phyloP scores from a whole-genome alignment of 2,888 invertebrate genomes.

The Bimastos eiseni region DNA sequence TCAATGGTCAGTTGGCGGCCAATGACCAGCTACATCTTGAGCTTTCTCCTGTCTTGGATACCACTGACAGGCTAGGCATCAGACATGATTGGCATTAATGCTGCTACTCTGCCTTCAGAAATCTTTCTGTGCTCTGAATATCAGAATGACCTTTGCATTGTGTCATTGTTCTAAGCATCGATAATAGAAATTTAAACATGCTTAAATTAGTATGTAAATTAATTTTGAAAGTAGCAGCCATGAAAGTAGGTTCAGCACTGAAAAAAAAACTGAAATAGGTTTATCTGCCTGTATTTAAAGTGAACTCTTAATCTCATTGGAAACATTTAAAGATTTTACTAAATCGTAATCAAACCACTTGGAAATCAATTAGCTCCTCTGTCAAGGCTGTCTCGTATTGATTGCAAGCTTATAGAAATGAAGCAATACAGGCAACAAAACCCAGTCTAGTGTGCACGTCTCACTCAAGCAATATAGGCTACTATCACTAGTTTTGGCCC shows the following conservation, averaged over 20 bases:
- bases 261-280: not conserved
- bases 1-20: not conserved
- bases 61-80: not conserved
- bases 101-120: not conserved
- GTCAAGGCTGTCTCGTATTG: not conserved
- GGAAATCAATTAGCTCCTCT: not conserved
- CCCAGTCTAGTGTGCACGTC: too few relatives aligned
- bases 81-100: not conserved
- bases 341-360: not conserved
- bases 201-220: not conserved
- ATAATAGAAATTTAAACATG: not conserved
- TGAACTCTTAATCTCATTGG: not conserved
- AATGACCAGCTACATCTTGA: slow-evolving; percentile 16
- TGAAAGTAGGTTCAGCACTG: not conserved
- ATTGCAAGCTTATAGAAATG: too few relatives aligned
- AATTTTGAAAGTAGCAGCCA: not conserved
- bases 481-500: too few relatives aligned
- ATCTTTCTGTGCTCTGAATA: not conserved
- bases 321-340: not conserved
- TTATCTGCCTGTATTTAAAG: not conserved
- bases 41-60: not conserved
- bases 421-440: too few relatives aligned
- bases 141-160: not conserved
- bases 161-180: not conserved
- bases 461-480: too few relatives aligned